A percentile compares a stretch with the other conserved stretches of the same genome.
Evolutionary conservation across 2,113 vertebrate genomes (phyloP).

Genomic region (Anarrhichthys ocellatus): DNA sequence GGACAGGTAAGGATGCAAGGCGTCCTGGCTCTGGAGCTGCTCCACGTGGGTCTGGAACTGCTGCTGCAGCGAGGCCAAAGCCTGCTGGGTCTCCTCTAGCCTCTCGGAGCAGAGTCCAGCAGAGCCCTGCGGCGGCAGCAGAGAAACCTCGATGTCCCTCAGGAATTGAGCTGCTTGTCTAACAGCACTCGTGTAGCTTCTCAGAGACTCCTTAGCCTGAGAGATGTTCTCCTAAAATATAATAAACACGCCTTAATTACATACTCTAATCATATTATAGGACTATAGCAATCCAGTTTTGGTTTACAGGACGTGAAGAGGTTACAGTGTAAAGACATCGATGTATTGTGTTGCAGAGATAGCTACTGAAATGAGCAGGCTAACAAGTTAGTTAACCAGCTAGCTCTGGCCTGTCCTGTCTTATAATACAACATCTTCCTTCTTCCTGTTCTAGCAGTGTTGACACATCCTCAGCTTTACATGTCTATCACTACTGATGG

Average conservation of each 20-base stretch:
- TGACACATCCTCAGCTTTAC: no score
- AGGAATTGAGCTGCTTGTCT: conserved; percentile 70
- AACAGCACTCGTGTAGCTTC: conserved; percentile 76
- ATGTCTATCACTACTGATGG: no score
- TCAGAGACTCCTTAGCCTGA: conserved; percentile 75
- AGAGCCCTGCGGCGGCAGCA: conserved; percentile 66
- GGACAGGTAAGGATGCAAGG: conserved; percentile 73
- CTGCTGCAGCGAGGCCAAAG: conserved; percentile 65
- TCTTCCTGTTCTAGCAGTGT: no score
- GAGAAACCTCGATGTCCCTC: conserved; percentile 68
- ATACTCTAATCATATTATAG: neutral
- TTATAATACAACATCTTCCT: no score
- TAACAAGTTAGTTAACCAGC: neutral
- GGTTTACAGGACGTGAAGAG: neutral
- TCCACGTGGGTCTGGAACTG: conserved; percentile 81
- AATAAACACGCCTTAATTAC: neutral
- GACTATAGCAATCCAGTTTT: neutral
- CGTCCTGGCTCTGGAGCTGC: conserved; percentile 76
- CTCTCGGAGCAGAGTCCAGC: conserved; percentile 64
- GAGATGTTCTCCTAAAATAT: conserved; percentile 80
- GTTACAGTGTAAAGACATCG: neutral
- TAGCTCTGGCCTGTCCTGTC: no score
- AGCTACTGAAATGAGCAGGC: neutral
- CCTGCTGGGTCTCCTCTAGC: conserved; percentile 61
- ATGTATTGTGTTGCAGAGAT: neutral